Base-by-base conservation (phyloP, 2,797 vertebrate species). In the Malurus splendens region DNA sequence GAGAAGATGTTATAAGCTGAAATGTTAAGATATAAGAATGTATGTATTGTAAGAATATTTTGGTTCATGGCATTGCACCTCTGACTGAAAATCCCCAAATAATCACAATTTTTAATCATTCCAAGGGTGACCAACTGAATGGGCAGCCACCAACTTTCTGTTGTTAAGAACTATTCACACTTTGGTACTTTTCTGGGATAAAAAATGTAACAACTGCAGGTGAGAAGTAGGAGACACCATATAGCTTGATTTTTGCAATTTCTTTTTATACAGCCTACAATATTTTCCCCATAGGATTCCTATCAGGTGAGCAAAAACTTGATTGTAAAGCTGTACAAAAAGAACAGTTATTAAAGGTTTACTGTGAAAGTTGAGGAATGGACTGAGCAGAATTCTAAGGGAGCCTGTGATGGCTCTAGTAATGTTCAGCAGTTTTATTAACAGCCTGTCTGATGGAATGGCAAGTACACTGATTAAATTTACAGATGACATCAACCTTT, bases 351-450 rank as follows among this genome's bases (percentile, higher is more conserved):
- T 72, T 83, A 83, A 87, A 89, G 23, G 14, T 86, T 89, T 90
- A 75, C 41, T 52, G 20, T 36, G 18, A 78, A 87, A 83, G 39
- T 44, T 81, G 66, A 90, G 61, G 66, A 87, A 65, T 17, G 19
- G 39, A 70, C 62, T 75, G 80, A 86, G 38, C 8, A 33, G 70
- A 91, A 82, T 88, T 93, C 56, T 41, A 79, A 68, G 52, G 32
- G 54, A 91, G 28, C 10, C 27, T 84, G 28, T 75, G 78, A 88
- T 62, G 45, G 28, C 44, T 78, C 41, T 57, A 72, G 20, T 70
- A 87, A 83, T 30, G 20, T 82, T 91, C 56, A 79, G n/a, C n/a
- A 64, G 33, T 70, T 78, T 88, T 90, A 78, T 88, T 86, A 93
- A 62, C n/a, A 90, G 18, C 22, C 41, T 79, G 28, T 2, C 14